Percentiles rank a stretch among this genome's conserved stretches.
Evolutionary conservation across 2,888 invertebrate genomes (phyloP).

Genomic region (Epistrophe grossulariae): DNA sequence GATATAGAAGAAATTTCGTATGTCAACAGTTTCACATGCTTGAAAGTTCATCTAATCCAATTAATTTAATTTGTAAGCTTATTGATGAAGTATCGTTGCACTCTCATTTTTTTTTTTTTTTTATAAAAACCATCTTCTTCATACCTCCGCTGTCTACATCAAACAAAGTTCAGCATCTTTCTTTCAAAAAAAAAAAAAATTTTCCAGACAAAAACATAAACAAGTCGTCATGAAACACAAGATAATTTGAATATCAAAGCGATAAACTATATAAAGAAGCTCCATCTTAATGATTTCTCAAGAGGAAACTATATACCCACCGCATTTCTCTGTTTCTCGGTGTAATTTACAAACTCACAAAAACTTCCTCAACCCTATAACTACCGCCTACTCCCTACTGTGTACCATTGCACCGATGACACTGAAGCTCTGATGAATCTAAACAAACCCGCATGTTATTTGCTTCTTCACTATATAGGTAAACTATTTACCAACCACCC

Average conservation of each 20-base stretch:
- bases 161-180: background rate
- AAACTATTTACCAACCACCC: conserved; percentile 65
- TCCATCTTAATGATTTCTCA: conserved; percentile 56
- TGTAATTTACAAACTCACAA: conserved; percentile 42
- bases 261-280: conserved; percentile 47
- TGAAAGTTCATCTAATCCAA: no score
- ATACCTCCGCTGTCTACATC: background rate
- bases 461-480: conserved; percentile 4
- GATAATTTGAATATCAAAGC: conserved; percentile 60
- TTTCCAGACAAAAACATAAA: conserved; percentile 15
- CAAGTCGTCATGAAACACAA: conserved; percentile 37
- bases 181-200: background rate
- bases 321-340: background rate
- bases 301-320: conserved; percentile 18
- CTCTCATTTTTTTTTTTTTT: background rate
- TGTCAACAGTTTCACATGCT: no score
- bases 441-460: conserved; percentile 44
- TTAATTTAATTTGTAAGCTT: no score
- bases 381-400: no score
- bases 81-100: no score
- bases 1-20: no score
- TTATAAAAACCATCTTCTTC: background rate
- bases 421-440: background rate
- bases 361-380: background rate
- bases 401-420: background rate